Evolutionary conservation across 1,140 invertebrate genomes (phyloP), one percentile per base, ranked within the genome.

Genomic region (Diplogasteroides magnus): DNA sequence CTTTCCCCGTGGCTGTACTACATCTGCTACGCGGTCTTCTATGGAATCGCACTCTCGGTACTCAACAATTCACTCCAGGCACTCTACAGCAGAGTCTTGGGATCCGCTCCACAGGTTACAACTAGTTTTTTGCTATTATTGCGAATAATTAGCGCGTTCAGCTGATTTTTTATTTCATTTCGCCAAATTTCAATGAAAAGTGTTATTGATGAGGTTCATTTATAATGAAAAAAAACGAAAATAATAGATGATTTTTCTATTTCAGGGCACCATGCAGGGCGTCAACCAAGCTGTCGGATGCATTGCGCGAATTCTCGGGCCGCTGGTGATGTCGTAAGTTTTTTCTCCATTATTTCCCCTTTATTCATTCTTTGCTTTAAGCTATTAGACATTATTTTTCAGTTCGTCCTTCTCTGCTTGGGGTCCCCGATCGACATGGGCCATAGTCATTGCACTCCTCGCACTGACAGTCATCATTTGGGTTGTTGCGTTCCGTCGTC

Each of bases 51-150:
- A 3, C 37, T 79, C 2, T 77, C 76, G 6, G 56, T 31, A 28
- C 59, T 77, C 1, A 77, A 77, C 69, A 77, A 79, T 61, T 77
- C 76, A 14, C 69, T 79, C 0, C 74, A 79, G 55, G 74, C 76
- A 26, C 28, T 77, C 0, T 79, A 77, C 66, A 72, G 64, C 15
- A 69, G 75, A 27, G 74, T 77, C 23, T 68, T 77, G 1, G 76
- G 76, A 1, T 71, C 71, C 28, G 69, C 68, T 11, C 31, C 68
- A 31, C 76, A 77, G 56, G 62, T 64, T 11, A 61, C 13, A 26
- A 56, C 15, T 23, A 56, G 15, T 19, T 56, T 56, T 56, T 56
- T 15, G 23, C 23, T 19, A 56, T 56, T 56, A 56, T 56, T 23
- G 55, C 55, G 15, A 19, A 56, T 19, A 56, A 56, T 19, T 56